These are phyloP conservation scores for Urocitellus parryii DNA, from an alignment of 2,113 vertebrate genomes.

Conservation along the genomic window DNA sequence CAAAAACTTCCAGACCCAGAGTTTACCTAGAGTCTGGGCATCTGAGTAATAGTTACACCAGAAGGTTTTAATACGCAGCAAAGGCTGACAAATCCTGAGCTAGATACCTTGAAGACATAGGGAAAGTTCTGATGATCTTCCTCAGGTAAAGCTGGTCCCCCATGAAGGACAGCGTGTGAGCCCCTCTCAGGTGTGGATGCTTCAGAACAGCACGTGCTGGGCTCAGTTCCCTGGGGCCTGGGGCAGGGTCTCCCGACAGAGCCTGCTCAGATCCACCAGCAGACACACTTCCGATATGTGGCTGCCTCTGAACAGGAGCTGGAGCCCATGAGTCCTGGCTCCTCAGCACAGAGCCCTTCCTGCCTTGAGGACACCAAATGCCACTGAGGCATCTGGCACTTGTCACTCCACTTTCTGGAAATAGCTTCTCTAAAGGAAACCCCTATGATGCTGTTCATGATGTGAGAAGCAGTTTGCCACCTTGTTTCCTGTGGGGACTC, in stretches of 20 bases:
- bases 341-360: neutral
- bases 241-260: too few species aligned
- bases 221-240: too few species aligned
- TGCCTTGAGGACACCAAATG: neutral
- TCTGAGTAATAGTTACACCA: neutral
- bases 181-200: rapidly evolving
- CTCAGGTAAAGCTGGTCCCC: too few species aligned
- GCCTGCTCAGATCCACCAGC: neutral
- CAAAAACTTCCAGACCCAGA: neutral
- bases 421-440: too few species aligned
- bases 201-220: neutral
- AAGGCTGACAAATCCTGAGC: neutral
- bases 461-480: too few species aligned
- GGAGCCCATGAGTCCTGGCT: rapidly evolving
- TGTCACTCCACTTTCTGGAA: too few species aligned
- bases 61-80: neutral
- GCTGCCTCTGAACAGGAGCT: neutral
- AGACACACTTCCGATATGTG: too few species aligned
- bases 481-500: too few species aligned
- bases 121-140: neutral
- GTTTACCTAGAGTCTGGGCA: neutral
- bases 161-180: too few species aligned
- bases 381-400: neutral
- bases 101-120: too few species aligned
- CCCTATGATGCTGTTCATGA: too few species aligned